Conservation (phyloP, 2,888 invertebrate genomes). For the Acanthopleura granulata region DNA sequence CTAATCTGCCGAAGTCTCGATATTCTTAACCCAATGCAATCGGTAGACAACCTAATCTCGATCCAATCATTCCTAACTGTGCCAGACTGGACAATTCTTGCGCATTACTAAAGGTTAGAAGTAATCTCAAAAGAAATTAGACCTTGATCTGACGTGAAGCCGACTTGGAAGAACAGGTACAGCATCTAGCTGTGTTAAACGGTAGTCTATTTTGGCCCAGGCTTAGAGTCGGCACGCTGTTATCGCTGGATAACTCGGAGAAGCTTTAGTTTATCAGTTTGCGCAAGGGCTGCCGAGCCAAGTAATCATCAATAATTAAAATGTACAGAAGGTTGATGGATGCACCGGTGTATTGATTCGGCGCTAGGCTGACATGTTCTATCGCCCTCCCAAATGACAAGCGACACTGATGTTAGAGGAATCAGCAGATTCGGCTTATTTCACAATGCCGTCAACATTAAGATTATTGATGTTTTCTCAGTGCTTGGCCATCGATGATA, state of each 20-base stretch:
- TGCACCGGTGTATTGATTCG: background rate
- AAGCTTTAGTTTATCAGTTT: background rate
- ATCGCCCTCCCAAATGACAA: too few relatives aligned
- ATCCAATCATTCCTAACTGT: too few relatives aligned
- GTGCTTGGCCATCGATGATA: too few relatives aligned
- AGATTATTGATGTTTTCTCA: too few relatives aligned
- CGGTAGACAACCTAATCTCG: too few relatives aligned
- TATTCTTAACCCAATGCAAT: too few relatives aligned
- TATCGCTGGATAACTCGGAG: background rate
- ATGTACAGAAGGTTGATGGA: conserved; percentile 7
- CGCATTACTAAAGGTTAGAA: background rate
- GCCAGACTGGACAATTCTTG: background rate
- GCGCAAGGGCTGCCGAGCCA: background rate
- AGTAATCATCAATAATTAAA: conserved; percentile 14
- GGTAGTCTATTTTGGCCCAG: background rate
- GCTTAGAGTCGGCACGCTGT: background rate
- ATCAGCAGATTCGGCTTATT: too few relatives aligned
- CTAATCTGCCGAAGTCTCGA: too few relatives aligned
- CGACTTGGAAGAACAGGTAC: too few relatives aligned
- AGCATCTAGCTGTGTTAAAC: background rate
- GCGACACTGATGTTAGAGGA: too few relatives aligned
- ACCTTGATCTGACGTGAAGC: too few relatives aligned
- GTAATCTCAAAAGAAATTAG: background rate
- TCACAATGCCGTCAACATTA: too few relatives aligned
- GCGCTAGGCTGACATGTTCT: background rate